Evolutionary conservation across 2,113 vertebrate species (phyloP).

Genomic region (Hemiprocne comata): DNA sequence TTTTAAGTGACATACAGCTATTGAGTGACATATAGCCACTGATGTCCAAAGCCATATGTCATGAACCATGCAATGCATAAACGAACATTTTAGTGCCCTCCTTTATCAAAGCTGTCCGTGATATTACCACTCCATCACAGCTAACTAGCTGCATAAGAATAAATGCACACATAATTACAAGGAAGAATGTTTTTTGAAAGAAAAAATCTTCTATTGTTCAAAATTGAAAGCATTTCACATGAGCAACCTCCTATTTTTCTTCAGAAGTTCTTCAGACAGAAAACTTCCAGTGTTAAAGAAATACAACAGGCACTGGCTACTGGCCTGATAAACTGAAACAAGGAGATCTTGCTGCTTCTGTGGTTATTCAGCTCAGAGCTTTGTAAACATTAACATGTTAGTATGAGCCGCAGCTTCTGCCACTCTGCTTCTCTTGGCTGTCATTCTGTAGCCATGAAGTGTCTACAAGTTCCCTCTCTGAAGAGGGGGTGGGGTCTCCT

Average conservation of each 20-base stretch:
- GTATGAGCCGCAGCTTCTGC: not conserved
- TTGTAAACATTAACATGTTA: slow-evolving; percentile 45
- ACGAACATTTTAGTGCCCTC: not conserved
- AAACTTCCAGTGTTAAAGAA: not conserved
- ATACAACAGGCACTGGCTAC: not conserved
- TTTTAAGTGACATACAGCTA: not conserved
- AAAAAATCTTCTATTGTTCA: not conserved
- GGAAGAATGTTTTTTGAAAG: not conserved
- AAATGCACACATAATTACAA: not conserved
- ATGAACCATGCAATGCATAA: not conserved
- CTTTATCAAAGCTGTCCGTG: not conserved
- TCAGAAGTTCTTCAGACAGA: not conserved
- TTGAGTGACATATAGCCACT: not conserved
- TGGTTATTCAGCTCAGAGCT: not conserved
- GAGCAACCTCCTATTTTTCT: not conserved
- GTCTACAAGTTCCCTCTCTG: not conserved
- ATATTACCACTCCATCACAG: not conserved
- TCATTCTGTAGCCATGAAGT: not conserved
- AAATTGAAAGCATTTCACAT: not conserved
- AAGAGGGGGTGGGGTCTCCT: not conserved
- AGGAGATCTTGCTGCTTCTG: not conserved
- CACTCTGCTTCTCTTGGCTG: not conserved
- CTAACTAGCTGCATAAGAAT: not conserved
- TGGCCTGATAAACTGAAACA: not conserved
- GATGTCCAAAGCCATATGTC: not conserved